Evolutionary conservation across 2,113 vertebrate genomes (phyloP).

Genomic region (Gambusia affinis): DNA sequence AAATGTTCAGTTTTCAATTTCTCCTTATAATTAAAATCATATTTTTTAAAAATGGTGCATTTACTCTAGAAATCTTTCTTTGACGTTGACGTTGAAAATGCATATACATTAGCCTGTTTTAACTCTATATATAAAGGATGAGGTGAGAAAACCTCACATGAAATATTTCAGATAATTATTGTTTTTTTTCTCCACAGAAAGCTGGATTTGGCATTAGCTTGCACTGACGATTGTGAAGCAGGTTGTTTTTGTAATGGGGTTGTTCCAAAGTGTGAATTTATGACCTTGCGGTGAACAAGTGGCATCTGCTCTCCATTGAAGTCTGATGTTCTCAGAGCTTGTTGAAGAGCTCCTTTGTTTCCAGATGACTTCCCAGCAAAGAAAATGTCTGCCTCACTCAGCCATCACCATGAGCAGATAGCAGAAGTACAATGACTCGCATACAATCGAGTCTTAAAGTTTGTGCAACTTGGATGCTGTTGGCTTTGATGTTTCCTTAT

Average conservation of each 20-base stretch:
- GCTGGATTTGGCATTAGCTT: not conserved
- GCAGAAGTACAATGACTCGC: constrained; percentile 14
- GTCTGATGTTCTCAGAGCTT: constrained; percentile 41
- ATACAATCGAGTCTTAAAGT: constrained; percentile 31
- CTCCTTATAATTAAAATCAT: too few species aligned
- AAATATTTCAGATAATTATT: not conserved
- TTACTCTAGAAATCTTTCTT: too few species aligned
- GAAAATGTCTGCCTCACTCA: constrained; percentile 45
- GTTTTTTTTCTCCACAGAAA: not conserved
- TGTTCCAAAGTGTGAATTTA: constrained; percentile 1
- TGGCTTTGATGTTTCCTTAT: constrained; percentile 81
- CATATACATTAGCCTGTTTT: not conserved
- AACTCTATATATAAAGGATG: too few species aligned
- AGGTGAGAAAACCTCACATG: too few species aligned
- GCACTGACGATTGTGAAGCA: not conserved
- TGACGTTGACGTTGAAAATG: too few species aligned
- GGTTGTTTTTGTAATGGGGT: constrained; percentile 4
- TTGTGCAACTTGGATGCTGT: constrained; percentile 43
- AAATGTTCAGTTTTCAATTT: too few species aligned
- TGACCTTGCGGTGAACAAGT: constrained; percentile 1
- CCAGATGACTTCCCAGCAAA: constrained; percentile 58
- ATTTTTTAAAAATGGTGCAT: too few species aligned
- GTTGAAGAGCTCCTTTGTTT: constrained; percentile 57
- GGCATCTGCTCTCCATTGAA: constrained; percentile 36
- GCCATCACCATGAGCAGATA: constrained; percentile 38